Evolutionary conservation across 2,113 vertebrate species (phyloP).

Genomic region (Neolamprologus modestus): DNA sequence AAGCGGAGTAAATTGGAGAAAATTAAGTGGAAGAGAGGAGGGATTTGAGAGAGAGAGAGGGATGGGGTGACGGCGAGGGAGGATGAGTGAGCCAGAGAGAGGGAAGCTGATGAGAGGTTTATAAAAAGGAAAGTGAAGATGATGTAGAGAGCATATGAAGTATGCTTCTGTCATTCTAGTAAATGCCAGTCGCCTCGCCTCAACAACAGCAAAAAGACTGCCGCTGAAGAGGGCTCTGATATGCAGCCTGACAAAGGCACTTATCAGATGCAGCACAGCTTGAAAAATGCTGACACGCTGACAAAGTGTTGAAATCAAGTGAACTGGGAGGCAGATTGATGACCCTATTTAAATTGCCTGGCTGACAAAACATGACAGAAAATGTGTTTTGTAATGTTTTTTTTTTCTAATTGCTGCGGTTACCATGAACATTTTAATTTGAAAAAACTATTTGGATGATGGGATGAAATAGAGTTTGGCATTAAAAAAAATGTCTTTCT

Average conservation of each 20-base stretch:
- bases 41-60: constrained; percentile 38
- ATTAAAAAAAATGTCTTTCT: not conserved
- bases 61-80: not conserved
- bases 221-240: constrained; percentile 23
- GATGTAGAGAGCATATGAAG: constrained; percentile 52
- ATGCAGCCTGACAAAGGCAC: constrained; percentile 32
- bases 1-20: constrained; percentile 61
- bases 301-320: constrained; percentile 33
- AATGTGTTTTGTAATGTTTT: constrained; percentile 13
- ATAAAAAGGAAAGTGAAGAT: constrained; percentile 58
- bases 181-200: constrained; percentile 29
- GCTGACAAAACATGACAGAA: not conserved
- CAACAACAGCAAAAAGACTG: constrained; percentile 7
- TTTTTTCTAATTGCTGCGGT: not conserved
- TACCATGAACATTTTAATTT: not conserved
- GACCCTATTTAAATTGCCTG: constrained; percentile 4
- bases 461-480: not conserved
- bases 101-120: constrained; percentile 46
- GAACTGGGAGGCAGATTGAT: constrained; percentile 11
- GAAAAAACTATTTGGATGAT: not conserved
- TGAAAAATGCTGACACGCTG: constrained; percentile 30
- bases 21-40: constrained; percentile 52
- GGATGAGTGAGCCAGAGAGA: not conserved
- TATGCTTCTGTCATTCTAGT: constrained; percentile 47
- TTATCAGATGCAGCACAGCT: constrained; percentile 40